A percentile compares a stretch with the other conserved stretches of the same genome.
These are phyloP conservation scores for Rhodinocichla rosea DNA, from an alignment of 2,113 vertebrate species.

Conservation along the genomic window DNA sequence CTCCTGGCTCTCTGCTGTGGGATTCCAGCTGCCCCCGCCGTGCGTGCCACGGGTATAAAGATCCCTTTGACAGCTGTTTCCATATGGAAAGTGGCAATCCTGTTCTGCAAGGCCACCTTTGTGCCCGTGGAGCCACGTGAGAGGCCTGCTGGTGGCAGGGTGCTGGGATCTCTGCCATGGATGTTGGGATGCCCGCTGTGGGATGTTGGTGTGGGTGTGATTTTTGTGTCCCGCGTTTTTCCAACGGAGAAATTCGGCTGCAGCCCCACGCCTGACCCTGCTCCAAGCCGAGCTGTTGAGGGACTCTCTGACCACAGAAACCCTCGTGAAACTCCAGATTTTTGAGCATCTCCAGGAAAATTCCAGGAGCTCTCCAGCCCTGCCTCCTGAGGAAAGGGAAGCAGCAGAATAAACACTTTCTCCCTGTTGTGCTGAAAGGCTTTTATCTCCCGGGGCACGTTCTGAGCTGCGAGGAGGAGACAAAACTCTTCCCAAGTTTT, in stretches of 20 bases:
- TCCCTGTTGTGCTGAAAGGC: neutral
- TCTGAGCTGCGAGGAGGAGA: neutral
- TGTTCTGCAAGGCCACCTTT: neutral
- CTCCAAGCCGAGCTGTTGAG: fast-evolving
- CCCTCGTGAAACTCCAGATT: neutral
- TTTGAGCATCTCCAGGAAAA: neutral
- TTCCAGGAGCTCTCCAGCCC: neutral
- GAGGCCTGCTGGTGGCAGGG: fast-evolving
- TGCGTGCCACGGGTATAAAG: neutral
- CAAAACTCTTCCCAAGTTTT: neutral
- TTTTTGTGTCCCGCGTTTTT: fast-evolving
- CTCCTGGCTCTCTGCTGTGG: neutral
- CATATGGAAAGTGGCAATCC: neutral
- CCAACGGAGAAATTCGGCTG: fast-evolving
- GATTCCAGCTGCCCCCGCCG: neutral
- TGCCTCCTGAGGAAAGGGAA: neutral
- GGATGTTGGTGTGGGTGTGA: fast-evolving
- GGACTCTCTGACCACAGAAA: neutral
- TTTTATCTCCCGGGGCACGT: neutral
- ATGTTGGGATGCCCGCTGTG: no score
- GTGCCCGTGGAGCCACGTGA: fast-evolving
- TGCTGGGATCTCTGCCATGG: neutral
- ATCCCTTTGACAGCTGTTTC: neutral
- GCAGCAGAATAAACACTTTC: neutral
- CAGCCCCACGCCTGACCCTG: neutral